Base-by-base conservation (phyloP, 2,113 vertebrate genomes). In the Semnornis frantzii region DNA sequence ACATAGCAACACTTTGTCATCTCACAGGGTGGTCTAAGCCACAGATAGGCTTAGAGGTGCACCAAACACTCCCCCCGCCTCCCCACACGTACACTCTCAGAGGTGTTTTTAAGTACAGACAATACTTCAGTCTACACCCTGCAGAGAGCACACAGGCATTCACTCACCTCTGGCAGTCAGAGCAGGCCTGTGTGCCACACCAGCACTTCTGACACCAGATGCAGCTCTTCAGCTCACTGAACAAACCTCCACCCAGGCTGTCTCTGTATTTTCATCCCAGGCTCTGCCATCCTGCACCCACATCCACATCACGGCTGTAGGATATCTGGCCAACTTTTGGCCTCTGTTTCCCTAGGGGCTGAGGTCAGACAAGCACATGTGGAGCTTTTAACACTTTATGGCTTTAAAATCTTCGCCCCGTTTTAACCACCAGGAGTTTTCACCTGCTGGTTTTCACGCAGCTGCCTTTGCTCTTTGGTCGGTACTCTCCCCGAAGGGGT, bases 391-490 rank as follows among this genome's bases (percentile, higher is more conserved):
- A 42, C n/a, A 58, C 87, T 92, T 92, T 83, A 57, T 42, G 50
- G 65, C 42, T 66, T 6, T 2, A 30, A 87, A 76, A 8, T 78
- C 60, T 85, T 85, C 60, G n/a, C 33, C n/a, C 33, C 1, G 2
- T 81, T 77, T 74, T 37, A 71, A 82, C 66, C 34, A 59, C 82
- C 88, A 76, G 90, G 58, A 75, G 42, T 90, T 79, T 58, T 34
- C 86, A 88, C 24, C 70, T 59, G 87, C 30, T 70, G 31, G 31
- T 85, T 87, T 75, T 50, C 82, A 31, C 0, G 30, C 44, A 76
- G n/a, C 31, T 82, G 71, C 48, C 89, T 79, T 79, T 85, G 92
- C 87, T 87, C 91, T 95, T 96, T 94, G 80, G 63, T 69, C 95
- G 55, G 63, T 28, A 44, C 55, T 74, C 17, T 82, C 68, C 60